phyloP scores from a whole-genome alignment of 2,888 invertebrate species.

The Synanthedon vespiformis region DNA sequence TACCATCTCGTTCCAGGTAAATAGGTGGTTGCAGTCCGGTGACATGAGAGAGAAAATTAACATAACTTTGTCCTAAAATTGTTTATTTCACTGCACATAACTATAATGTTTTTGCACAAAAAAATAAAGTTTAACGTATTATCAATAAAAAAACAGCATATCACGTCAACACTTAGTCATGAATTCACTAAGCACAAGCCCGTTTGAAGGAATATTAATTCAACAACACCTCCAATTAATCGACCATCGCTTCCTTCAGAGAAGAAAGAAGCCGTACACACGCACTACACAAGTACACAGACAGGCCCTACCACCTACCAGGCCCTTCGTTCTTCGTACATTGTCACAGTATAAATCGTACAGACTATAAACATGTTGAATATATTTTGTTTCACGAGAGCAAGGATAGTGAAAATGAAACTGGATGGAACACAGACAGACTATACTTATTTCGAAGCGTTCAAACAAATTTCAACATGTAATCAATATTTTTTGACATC shows the following conservation, averaged over 20 bases:
- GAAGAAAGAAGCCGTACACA: background rate
- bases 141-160: constrained; percentile 26
- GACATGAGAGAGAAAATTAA: constrained; percentile 53
- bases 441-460: no score
- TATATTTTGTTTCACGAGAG: no score
- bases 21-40: constrained; percentile 54
- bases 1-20: constrained; percentile 59
- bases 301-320: no score
- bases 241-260: constrained; percentile 24
- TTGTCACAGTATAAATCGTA: no score
- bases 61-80: constrained; percentile 61
- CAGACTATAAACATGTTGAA: no score
- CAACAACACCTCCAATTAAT: constrained; percentile 30
- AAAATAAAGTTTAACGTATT: constrained; percentile 18
- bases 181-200: constrained; percentile 16
- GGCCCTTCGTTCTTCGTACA: no score
- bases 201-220: constrained; percentile 27
- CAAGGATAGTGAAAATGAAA: no score
- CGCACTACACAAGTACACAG: no score
- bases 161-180: constrained; percentile 38
- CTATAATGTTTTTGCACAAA: constrained; percentile 24
- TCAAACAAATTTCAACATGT: no score
- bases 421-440: no score
- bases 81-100: constrained; percentile 46
- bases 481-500: no score